A percentile compares a stretch with the other conserved stretches of the same genome.
Evolutionary conservation across 2,888 invertebrate species (phyloP).

Genomic region (Torymus aiolomorphi): DNA sequence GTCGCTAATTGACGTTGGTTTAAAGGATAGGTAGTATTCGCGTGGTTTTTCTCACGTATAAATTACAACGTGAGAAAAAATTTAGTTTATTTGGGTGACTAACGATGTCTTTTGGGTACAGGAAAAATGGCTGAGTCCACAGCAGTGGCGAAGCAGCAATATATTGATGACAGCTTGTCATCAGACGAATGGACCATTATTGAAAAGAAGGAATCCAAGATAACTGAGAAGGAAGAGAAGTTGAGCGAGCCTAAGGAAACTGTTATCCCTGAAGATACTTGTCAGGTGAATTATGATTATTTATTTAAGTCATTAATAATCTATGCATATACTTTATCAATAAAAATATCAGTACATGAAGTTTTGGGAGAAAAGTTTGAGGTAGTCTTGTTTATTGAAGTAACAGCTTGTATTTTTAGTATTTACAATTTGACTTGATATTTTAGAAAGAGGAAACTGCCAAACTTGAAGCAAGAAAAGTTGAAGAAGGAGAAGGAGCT

Average conservation of each 20-base stretch:
- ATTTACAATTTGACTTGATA: no score
- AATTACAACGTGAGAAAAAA: no score
- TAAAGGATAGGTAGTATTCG: no score
- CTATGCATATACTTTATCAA: no score
- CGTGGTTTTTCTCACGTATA: no score
- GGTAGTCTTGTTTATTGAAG: no score
- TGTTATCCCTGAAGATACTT: slow-evolving; percentile 26
- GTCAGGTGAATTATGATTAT: slow-evolving; percentile 20
- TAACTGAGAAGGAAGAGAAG: slow-evolving; percentile 10
- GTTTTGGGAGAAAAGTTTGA: no score
- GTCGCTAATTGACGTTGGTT: no score
- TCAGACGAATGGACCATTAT: slow-evolving; percentile 60
- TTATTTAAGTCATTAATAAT: no score
- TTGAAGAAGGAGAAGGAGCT: slow-evolving; percentile 41
- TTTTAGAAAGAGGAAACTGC: slow-evolving; percentile 39
- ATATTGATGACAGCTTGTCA: slow-evolving; percentile 53
- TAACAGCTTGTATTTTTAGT: no score
- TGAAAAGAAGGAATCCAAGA: slow-evolving; percentile 49
- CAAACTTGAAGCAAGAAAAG: background rate
- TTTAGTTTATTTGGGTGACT: background rate
- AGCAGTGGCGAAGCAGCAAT: slow-evolving; percentile 17
- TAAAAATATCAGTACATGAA: no score
- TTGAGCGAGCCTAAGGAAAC: slow-evolving; percentile 18
- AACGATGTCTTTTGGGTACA: background rate
- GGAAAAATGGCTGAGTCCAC: slow-evolving; percentile 50